Conservation (phyloP, 2,888 invertebrate species). For the Drosophila mayaguana region DNA sequence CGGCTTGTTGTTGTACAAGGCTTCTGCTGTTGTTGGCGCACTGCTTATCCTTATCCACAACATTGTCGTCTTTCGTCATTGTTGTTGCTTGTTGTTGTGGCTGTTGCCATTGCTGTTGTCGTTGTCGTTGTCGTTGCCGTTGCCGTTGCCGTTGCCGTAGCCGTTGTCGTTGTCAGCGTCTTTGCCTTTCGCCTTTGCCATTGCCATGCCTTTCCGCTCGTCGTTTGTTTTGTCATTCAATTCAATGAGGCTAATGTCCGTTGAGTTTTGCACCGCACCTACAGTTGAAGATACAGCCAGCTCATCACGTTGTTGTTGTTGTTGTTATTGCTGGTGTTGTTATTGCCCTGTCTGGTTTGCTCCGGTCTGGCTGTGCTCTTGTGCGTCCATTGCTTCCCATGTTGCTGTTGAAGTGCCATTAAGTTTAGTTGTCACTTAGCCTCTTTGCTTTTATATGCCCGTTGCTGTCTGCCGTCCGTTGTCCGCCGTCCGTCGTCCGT, state of each 20-base stretch:
- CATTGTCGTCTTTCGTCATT: conserved; percentile 59
- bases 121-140: conserved; percentile 12
- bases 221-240: conserved; percentile 82
- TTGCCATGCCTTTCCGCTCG: conserved; percentile 63
- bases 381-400: conserved; percentile 81
- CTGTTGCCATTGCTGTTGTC: conserved; percentile 21
- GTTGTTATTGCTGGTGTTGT: conserved; percentile 19
- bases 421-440: conserved; percentile 84
- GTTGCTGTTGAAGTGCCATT: conserved; percentile 84
- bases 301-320: conserved; percentile 21
- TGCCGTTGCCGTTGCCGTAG: conserved; percentile 11
- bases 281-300: conserved; percentile 62
- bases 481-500: conserved; percentile 17
- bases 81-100: conserved; percentile 16
- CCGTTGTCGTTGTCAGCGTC: conserved; percentile 37
- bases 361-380: conserved; percentile 60
- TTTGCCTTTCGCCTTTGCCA: conserved; percentile 52
- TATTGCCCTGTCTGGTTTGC: conserved; percentile 46
- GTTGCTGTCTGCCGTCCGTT: conserved; percentile 30
- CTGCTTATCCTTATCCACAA: conserved; percentile 81
- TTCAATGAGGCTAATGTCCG: conserved; percentile 84
- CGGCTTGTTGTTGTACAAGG: conserved; percentile 66
- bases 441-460: conserved; percentile 82
- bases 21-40: conserved; percentile 68
- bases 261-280: conserved; percentile 79